Percentiles rank a stretch among this genome's conserved stretches.
Conservation (phyloP, 2,888 invertebrate genomes). For the Epinotia brunnichana region DNA sequence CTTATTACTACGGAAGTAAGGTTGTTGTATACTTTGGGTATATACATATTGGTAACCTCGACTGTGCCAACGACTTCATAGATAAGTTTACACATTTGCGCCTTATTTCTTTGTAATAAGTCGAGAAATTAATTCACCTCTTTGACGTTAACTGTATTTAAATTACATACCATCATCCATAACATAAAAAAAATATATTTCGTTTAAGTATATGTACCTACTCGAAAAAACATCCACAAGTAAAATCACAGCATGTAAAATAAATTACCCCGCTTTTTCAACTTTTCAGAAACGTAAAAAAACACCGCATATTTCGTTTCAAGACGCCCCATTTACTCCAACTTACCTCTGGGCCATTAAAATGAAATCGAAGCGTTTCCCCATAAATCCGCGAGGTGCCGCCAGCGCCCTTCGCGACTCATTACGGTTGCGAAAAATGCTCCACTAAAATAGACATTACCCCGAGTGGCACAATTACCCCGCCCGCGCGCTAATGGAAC, state of each 20-base stretch:
- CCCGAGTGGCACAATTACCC: constrained; percentile 80
- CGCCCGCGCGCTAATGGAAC: constrained; percentile 55
- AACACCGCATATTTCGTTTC: constrained; percentile 8
- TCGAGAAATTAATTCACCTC: too few relatives aligned
- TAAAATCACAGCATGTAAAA: background rate
- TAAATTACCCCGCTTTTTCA: constrained; percentile 17
- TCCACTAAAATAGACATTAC: constrained; percentile 82
- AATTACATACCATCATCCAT: too few relatives aligned
- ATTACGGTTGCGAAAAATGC: constrained; percentile 77
- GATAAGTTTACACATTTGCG: too few relatives aligned
- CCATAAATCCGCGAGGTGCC: constrained; percentile 43
- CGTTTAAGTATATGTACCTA: background rate
- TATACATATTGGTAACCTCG: too few relatives aligned
- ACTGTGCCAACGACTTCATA: too few relatives aligned
- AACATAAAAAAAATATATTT: too few relatives aligned
- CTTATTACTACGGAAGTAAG: too few relatives aligned
- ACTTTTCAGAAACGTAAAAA: constrained; percentile 5
- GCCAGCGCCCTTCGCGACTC: constrained; percentile 75
- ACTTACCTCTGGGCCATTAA: constrained; percentile 36
- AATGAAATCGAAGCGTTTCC: constrained; percentile 38
- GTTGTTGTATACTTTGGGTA: too few relatives aligned
- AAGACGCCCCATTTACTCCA: constrained; percentile 17
- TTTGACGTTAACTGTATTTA: too few relatives aligned
- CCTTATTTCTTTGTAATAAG: too few relatives aligned
- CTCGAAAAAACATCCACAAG: background rate